These are phyloP conservation scores for Coptotermes formosanus DNA, from an alignment of 1,140 invertebrate genomes.

Conservation along the genomic window DNA sequence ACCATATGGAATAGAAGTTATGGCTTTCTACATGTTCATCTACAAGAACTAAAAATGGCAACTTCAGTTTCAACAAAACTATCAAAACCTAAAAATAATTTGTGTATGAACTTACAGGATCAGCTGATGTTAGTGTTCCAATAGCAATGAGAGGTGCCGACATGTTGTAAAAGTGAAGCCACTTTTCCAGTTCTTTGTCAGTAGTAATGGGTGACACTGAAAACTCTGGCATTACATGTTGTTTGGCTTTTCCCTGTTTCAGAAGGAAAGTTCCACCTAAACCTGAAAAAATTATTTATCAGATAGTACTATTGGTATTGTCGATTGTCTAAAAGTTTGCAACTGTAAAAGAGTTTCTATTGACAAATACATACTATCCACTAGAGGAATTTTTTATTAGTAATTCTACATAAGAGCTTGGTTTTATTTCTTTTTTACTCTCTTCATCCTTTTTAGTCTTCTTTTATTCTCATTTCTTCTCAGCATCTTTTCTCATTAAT, in stretches of 20 bases:
- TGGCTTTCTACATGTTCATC: too few relatives aligned
- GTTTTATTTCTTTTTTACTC: too few relatives aligned
- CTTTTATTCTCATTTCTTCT: too few relatives aligned
- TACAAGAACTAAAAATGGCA: too few relatives aligned
- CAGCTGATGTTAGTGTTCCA: constrained; percentile 83
- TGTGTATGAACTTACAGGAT: constrained; percentile 62
- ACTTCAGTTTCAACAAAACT: too few relatives aligned
- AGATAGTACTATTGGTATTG: not conserved
- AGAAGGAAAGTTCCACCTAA: constrained; percentile 88
- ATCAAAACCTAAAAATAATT: not conserved
- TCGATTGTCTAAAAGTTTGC: too few relatives aligned
- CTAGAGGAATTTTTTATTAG: not conserved
- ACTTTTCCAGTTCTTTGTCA: constrained; percentile 75
- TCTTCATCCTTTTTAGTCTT: too few relatives aligned
- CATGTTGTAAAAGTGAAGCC: constrained; percentile 92
- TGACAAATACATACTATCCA: too few relatives aligned
- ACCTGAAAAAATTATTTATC: constrained; percentile 49
- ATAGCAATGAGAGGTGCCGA: constrained; percentile 81
- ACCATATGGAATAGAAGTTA: too few relatives aligned
- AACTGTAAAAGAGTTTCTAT: not conserved
- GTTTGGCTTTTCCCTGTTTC: constrained; percentile 76
- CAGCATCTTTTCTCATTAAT: too few relatives aligned
- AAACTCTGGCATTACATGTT: constrained; percentile 95
- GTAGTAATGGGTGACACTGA: constrained; percentile 67
- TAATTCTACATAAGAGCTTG: too few relatives aligned